Percentiles rank a stretch among this genome's conserved stretches.
These are phyloP conservation scores for Andrena cerasifolii DNA, from an alignment of 1,140 invertebrate genomes.

Conservation along the genomic window DNA sequence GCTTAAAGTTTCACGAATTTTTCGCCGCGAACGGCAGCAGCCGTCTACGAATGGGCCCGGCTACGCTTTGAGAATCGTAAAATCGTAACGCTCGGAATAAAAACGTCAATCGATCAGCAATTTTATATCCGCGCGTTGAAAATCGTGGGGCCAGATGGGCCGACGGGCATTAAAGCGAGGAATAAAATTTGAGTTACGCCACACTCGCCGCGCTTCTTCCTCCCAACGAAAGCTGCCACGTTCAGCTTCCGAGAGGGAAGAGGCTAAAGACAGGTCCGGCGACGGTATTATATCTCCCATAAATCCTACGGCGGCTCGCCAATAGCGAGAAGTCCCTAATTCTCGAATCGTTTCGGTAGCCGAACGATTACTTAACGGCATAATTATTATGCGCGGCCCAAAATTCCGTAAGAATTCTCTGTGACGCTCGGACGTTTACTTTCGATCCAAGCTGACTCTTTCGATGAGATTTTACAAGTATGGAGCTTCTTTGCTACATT, in stretches of 20 bases:
- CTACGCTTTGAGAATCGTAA: slow-evolving; percentile 30
- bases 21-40: neutral
- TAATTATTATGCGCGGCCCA: slow-evolving; percentile 44
- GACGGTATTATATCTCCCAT: slow-evolving; percentile 25
- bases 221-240: neutral
- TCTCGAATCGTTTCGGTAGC: slow-evolving; percentile 43
- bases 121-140: slow-evolving; percentile 51
- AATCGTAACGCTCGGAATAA: slow-evolving; percentile 51
- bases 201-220: slow-evolving; percentile 3
- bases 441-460: no score
- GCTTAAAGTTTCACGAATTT: neutral
- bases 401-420: slow-evolving; percentile 29
- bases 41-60: no score
- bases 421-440: neutral
- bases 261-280: neutral
- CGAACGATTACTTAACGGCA: slow-evolving; percentile 46
- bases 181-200: slow-evolving; percentile 58
- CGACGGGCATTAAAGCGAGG: slow-evolving; percentile 23
- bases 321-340: slow-evolving; percentile 17
- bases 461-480: no score
- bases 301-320: slow-evolving; percentile 42
- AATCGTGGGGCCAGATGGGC: slow-evolving; percentile 10
- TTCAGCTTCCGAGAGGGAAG: neutral
- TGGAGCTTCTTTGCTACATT: no score
- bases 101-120: slow-evolving; percentile 60